Conservation (phyloP, 2,888 invertebrate species). For the Eristalis tenax region DNA sequence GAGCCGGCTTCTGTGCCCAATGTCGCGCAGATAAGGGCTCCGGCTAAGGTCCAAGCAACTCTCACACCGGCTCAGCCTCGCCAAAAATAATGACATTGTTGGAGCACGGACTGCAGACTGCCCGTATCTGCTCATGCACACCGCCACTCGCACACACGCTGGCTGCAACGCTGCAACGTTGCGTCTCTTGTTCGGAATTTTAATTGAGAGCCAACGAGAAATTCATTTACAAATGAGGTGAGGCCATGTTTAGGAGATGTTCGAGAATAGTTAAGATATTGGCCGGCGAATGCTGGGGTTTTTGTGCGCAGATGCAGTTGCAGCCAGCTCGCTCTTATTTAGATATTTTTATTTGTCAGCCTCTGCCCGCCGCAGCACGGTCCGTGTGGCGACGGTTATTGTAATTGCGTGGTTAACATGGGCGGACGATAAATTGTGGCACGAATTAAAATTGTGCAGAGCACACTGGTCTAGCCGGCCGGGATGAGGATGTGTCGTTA, state of each 20-base stretch:
- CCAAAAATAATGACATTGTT: slow-evolving; percentile 71
- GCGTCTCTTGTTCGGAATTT: slow-evolving; percentile 72
- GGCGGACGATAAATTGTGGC: slow-evolving; percentile 71
- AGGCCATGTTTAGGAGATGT: slow-evolving; percentile 73
- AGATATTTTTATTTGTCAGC: slow-evolving; percentile 72
- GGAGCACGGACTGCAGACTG: slow-evolving; percentile 5
- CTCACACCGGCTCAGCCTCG: slow-evolving; percentile 9
- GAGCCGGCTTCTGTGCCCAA: slow-evolving; percentile 64
- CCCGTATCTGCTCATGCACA: background rate
- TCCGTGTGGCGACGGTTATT: slow-evolving; percentile 56
- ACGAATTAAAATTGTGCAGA: slow-evolving; percentile 67
- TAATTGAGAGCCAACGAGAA: slow-evolving; percentile 74
- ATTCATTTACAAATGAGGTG: slow-evolving; percentile 74
- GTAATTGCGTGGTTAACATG: slow-evolving; percentile 72
- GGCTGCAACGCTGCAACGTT: slow-evolving; percentile 21
- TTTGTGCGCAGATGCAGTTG: slow-evolving; percentile 56
- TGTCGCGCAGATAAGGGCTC: slow-evolving; percentile 54
- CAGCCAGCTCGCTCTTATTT: slow-evolving; percentile 52
- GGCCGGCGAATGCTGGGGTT: slow-evolving; percentile 48
- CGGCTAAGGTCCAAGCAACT: slow-evolving; percentile 9
- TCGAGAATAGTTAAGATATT: slow-evolving; percentile 72
- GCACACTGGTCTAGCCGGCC: slow-evolving; percentile 18
- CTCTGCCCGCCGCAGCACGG: slow-evolving; percentile 43
- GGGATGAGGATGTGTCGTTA: background rate
- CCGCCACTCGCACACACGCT: background rate